Evolutionary conservation across 2,113 vertebrate genomes (phyloP), one percentile per base, ranked within the genome.

Genomic region (Nerophis lumbriciformis): DNA sequence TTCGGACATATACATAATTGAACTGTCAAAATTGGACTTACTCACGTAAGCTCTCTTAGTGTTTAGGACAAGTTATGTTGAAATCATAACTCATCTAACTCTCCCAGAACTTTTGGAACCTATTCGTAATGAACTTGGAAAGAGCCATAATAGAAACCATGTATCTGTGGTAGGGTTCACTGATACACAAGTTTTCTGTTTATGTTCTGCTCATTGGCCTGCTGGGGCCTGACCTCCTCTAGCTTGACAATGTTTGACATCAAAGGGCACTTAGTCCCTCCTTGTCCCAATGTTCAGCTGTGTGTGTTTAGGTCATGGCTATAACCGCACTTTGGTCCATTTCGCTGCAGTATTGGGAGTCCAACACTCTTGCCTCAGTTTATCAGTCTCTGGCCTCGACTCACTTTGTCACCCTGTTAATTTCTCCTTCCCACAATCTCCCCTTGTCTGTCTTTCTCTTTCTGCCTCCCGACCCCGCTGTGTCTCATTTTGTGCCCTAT

Each of bases 111-210:
- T 42, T 9, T 42, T 8, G 38, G 38, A 42, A 42, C 8, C 8
- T 9, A 12, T 11, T 11, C 42, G 3, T 11, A 45, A 44, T 9
- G 42, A 44, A 44, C 42, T 44, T 44, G 42, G 42, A 44, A 44
- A 44, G 1, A 44, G 6, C 42, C 11, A 45, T 45, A 45, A 45
- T 11, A 8, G 39, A 45, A 44, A 44, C 51, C 21, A 48, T 5
- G 72, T 47, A 65, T 48, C 68, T 79, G 83, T 48, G 84, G 81
- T 85, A 12, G 65, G 79, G 69, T 68, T 81, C 73, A 52, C 39
- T 15, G 61, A 73, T 73, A 80, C 80, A 81, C 73, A 65, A 68
- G 76, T 75, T 79, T 66, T 79, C 61, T 78, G 78, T 87, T 86
- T 85, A 69, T 67, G 73, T 70, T 71, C 72, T 28, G 67, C 63